Evolutionary conservation across 2,888 invertebrate species (phyloP).

Genomic region (Diabrotica balteata): DNA sequence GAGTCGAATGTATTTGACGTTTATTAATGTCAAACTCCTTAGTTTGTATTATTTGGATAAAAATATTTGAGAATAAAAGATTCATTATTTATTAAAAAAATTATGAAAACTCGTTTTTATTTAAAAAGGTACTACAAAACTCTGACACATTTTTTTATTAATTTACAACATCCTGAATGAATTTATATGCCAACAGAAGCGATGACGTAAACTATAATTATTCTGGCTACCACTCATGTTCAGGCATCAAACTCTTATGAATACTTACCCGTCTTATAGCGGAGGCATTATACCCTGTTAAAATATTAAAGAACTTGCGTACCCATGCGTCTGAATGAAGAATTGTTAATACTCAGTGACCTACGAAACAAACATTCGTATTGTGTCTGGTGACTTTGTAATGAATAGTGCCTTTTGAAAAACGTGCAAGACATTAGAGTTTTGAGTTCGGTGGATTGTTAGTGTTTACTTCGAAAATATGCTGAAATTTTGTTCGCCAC

Average conservation of each 20-base stretch:
- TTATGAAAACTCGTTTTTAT: not conserved
- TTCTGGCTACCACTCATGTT: no score
- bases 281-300: slow-evolving; percentile 14
- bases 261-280: slow-evolving; percentile 7
- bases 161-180: not conserved
- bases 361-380: slow-evolving; percentile 34
- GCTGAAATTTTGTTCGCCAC: slow-evolving; percentile 61
- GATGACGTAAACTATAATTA: not conserved
- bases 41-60: not conserved
- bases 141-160: slow-evolving; percentile 1
- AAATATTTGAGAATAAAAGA: not conserved
- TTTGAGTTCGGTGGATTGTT: no score
- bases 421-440: slow-evolving; percentile 14
- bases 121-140: not conserved
- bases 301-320: slow-evolving; percentile 27
- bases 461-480: slow-evolving; percentile 39
- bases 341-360: slow-evolving; percentile 35
- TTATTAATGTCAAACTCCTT: no score
- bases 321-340: slow-evolving; percentile 30
- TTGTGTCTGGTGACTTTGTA: slow-evolving; percentile 26
- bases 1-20: no score
- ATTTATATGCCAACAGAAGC: not conserved
- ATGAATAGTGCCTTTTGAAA: slow-evolving; percentile 26
- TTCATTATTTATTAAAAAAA: not conserved
- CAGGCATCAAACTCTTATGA: no score